Conservation (phyloP, 2,113 vertebrate genomes). For the Rana temporaria region DNA sequence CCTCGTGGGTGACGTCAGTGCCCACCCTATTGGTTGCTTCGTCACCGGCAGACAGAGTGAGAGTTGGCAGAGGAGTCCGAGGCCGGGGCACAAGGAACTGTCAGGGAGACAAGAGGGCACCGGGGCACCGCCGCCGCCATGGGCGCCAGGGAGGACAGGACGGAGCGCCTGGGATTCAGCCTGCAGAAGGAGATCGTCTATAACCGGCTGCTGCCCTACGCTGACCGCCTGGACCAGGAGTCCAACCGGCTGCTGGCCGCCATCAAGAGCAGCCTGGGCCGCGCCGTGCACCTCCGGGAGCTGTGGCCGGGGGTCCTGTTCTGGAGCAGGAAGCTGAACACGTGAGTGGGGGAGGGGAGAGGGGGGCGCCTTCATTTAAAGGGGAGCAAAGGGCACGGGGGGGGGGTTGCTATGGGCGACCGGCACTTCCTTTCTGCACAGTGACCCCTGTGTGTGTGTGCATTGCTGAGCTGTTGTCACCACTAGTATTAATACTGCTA, state of each 20-base stretch:
- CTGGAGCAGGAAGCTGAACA: conserved; percentile 96
- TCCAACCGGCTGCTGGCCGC: conserved; percentile 82
- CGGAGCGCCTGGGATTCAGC: conserved; percentile 70
- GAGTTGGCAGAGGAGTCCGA: conserved; percentile 34
- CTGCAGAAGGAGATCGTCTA: conserved; percentile 94
- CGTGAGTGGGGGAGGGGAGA: conserved; percentile 77
- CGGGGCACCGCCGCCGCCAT: too few relatives aligned
- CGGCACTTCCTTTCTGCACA: too few relatives aligned
- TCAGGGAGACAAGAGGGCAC: neutral
- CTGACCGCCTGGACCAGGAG: conserved; percentile 85
- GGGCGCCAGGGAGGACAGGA: conserved; percentile 49
- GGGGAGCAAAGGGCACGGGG: too few relatives aligned
- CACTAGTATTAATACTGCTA: too few relatives aligned
- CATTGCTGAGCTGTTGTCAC: too few relatives aligned
- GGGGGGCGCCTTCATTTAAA: too few relatives aligned
- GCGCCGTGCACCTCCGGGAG: conserved; percentile 90
- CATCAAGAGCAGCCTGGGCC: conserved; percentile 89
- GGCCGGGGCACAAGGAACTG: conserved; percentile 25
- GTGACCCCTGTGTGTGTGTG: too few relatives aligned
- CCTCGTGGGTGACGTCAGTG: conserved; percentile 19
- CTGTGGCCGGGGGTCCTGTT: conserved; percentile 95
- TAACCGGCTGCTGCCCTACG: conserved; percentile 92
- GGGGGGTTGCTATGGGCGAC: too few relatives aligned
- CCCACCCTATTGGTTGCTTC: conserved; percentile 37
- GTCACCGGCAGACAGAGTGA: conserved; percentile 49